Evolutionary conservation across 1,140 invertebrate species (phyloP).

Genomic region (Macrostomum lignano): DNA sequence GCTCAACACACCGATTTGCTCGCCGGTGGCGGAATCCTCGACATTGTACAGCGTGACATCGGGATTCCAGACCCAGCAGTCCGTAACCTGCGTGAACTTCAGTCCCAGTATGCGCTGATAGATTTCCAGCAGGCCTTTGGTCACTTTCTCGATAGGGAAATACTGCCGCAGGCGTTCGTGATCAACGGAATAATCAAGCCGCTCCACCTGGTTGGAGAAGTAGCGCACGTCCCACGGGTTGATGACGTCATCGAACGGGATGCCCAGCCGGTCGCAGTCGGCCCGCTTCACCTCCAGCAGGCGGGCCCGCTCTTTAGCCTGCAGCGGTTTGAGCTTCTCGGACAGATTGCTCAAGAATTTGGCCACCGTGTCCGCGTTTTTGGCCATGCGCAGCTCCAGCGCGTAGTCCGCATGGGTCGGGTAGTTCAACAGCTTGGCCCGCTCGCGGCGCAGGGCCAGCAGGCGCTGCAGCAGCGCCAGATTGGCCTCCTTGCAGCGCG

Average conservation of each 20-base stretch:
- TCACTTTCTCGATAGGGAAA: conserved; percentile 31
- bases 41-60: conserved; percentile 23
- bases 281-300: conserved; percentile 30
- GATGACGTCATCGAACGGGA: conserved; percentile 26
- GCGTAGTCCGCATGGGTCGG: conserved; percentile 30
- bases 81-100: conserved; percentile 24
- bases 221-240: conserved; percentile 31
- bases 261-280: conserved; percentile 24
- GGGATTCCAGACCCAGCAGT: conserved; percentile 29
- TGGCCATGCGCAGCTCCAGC: conserved; percentile 32
- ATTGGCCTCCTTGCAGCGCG: not conserved
- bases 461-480: not conserved
- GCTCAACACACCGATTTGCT: not conserved
- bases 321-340: conserved; percentile 28
- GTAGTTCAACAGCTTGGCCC: conserved; percentile 29
- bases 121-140: conserved; percentile 29
- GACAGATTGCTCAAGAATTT: conserved; percentile 28
- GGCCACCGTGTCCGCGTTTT: conserved; percentile 27
- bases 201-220: conserved; percentile 30
- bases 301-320: conserved; percentile 24
- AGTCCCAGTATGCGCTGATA: conserved; percentile 32
- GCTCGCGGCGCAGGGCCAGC: conserved; percentile 10
- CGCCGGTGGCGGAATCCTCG: too few species aligned
- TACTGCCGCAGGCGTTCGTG: conserved; percentile 31
- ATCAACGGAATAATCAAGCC: conserved; percentile 31